Evolutionary conservation across 1,140 invertebrate species (phyloP).

Genomic region (Drosophila tropicalis): DNA sequence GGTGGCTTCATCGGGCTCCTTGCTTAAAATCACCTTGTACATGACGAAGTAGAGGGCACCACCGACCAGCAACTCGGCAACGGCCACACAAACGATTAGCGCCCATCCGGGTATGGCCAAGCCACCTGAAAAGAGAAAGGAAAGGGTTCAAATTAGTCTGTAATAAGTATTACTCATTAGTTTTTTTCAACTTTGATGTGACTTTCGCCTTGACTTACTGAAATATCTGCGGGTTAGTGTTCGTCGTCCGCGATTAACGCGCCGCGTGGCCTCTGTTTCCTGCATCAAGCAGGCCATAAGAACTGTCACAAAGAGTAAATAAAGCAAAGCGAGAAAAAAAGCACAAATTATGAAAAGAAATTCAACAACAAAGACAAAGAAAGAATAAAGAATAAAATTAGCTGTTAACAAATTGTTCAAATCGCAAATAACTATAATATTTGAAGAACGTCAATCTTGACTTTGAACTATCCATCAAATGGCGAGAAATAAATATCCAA

Average conservation of each 20-base stretch:
- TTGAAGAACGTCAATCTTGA: slow-evolving; percentile 30
- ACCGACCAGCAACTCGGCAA: slow-evolving; percentile 87
- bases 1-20: slow-evolving; percentile 67
- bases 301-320: slow-evolving; percentile 40
- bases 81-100: slow-evolving; percentile 87
- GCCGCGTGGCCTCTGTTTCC: slow-evolving; percentile 89
- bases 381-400: slow-evolving; percentile 16
- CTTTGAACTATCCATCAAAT: slow-evolving; percentile 57
- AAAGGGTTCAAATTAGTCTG: slow-evolving; percentile 28
- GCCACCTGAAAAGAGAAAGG: slow-evolving; percentile 84
- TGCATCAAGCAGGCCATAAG: slow-evolving; percentile 85
- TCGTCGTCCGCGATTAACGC: slow-evolving; percentile 89
- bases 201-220: slow-evolving; percentile 85
- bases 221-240: slow-evolving; percentile 89
- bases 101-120: slow-evolving; percentile 89
- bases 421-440: slow-evolving; percentile 23
- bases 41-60: slow-evolving; percentile 87
- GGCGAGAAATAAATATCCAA: slow-evolving; percentile 29
- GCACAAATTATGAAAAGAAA: slow-evolving; percentile 20
- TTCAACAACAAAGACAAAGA: slow-evolving; percentile 15
- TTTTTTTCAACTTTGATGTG: background rate
- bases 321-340: slow-evolving; percentile 6
- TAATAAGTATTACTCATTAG: slow-evolving; percentile 13
- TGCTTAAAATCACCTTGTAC: slow-evolving; percentile 86
- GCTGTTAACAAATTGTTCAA: slow-evolving; percentile 34